These are phyloP conservation scores for Exocentrus adspersus DNA, from an alignment of 2,888 invertebrate genomes.

Conservation along the genomic window DNA sequence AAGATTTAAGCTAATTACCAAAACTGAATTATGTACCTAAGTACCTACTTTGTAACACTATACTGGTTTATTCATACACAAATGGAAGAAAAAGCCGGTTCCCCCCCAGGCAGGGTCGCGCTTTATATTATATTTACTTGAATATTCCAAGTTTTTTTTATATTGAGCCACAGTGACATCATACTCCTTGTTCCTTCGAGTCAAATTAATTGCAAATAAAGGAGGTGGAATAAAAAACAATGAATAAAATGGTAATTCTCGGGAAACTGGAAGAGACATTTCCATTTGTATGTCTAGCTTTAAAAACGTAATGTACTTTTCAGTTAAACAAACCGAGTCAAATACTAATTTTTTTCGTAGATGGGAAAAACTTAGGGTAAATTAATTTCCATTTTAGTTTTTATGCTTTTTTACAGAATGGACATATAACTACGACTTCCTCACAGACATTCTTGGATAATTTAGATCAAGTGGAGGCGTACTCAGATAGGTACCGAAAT, in stretches of 20 bases:
- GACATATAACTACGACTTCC: constrained; percentile 8
- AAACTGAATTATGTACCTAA: constrained; percentile 4
- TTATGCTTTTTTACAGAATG: constrained; percentile 2
- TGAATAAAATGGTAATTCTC: constrained; percentile 42
- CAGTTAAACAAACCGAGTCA: constrained; percentile 45
- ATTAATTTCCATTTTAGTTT: constrained; percentile 36
- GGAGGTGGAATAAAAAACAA: constrained; percentile 32
- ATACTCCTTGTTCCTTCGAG: constrained; percentile 15
- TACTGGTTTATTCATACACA: no score
- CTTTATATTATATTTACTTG: constrained; percentile 6
- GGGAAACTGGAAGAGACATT: constrained; percentile 44
- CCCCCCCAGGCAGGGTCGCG: no score
- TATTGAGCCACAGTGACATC: neutral
- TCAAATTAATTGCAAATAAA: constrained; percentile 25
- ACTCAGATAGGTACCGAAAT: neutral
- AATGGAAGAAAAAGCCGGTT: no score
- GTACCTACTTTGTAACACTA: no score
- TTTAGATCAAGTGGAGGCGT: neutral
- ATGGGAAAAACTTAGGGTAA: constrained; percentile 44
- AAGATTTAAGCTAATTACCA: constrained; percentile 3
- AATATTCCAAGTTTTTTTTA: neutral
- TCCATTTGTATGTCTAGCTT: constrained; percentile 38
- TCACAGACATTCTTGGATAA: neutral
- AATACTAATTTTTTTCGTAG: constrained; percentile 50
- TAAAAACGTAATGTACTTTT: constrained; percentile 44